A percentile compares a stretch with the other conserved stretches of the same genome.
phyloP scores from a whole-genome alignment of 2,113 vertebrate species.

The Tupaia chinensis region DNA sequence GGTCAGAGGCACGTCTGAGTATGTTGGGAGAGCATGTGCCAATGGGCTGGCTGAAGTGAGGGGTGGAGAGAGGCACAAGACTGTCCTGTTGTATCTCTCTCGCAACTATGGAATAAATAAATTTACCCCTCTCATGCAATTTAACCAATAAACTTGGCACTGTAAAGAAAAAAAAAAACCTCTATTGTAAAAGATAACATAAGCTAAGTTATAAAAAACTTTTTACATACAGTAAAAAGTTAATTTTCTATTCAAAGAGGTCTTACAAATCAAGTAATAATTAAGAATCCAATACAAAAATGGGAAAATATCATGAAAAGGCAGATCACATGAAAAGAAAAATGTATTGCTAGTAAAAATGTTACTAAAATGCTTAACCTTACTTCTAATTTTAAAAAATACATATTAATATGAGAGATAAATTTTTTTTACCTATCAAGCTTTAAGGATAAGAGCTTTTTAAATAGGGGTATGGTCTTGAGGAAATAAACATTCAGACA shows the following conservation, averaged over 20 bases:
- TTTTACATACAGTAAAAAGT: background rate
- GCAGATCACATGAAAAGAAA: constrained; percentile 42
- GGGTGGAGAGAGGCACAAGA: too few relatives aligned
- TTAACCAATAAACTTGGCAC: constrained; percentile 40
- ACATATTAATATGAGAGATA: background rate
- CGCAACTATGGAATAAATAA: too few relatives aligned
- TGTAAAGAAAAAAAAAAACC: constrained; percentile 7
- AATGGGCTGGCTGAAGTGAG: too few relatives aligned
- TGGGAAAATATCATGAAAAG: constrained; percentile 17
- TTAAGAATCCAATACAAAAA: constrained; percentile 32
- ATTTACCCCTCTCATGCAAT: too few relatives aligned
- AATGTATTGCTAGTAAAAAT: constrained; percentile 6
- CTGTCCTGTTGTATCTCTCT: too few relatives aligned
- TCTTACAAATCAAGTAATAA: background rate
- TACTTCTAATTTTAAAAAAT: constrained; percentile 26
- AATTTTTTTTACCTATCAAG: background rate
- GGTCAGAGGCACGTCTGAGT: too few relatives aligned
- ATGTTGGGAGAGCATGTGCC: too few relatives aligned
- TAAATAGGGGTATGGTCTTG: background rate
- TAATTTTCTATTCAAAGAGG: background rate
- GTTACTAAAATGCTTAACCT: background rate
- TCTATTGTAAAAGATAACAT: background rate
- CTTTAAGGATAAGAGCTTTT: background rate
- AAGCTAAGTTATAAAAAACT: constrained; percentile 31
- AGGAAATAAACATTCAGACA: background rate